Percentiles rank a stretch among this genome's conserved stretches.
These are phyloP conservation scores for Pseudanteris insignis DNA, from an alignment of 2,888 invertebrate genomes.

Conservation along the genomic window DNA sequence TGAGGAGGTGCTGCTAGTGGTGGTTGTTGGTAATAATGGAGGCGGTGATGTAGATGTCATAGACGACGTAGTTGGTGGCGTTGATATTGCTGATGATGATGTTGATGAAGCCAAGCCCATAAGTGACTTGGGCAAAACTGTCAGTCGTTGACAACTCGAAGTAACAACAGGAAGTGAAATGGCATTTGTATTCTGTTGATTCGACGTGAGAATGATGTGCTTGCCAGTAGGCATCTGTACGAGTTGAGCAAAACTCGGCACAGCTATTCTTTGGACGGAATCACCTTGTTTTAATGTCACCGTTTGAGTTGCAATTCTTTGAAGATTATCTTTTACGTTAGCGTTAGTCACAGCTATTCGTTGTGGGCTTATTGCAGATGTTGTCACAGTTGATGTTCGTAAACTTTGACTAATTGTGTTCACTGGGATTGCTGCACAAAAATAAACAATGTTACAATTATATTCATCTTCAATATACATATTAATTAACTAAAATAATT, in stretches of 20 bases:
- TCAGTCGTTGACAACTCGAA: constrained; percentile 71
- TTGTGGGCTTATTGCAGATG: constrained; percentile 61
- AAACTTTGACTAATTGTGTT: constrained; percentile 62
- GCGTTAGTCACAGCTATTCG: constrained; percentile 62
- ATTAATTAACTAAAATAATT: too few species aligned
- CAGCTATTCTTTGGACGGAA: constrained; percentile 64
- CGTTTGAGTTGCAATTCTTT: constrained; percentile 59
- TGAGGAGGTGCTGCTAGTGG: constrained; percentile 53
- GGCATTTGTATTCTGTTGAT: constrained; percentile 61
- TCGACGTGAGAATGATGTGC: constrained; percentile 74
- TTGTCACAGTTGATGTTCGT: constrained; percentile 54
- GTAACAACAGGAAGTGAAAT: constrained; percentile 67
- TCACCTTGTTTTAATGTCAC: constrained; percentile 63
- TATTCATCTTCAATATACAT: too few species aligned
- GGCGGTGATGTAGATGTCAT: not conserved
- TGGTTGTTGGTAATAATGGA: constrained; percentile 45
- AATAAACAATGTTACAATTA: not conserved
- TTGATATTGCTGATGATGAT: constrained; percentile 1
- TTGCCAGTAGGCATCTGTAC: constrained; percentile 78
- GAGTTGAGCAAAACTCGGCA: constrained; percentile 71
- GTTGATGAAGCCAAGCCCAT: constrained; percentile 63
- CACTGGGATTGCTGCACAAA: constrained; percentile 68
- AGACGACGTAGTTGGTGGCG: constrained; percentile 1
- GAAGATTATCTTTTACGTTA: constrained; percentile 59
- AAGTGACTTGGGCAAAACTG: constrained; percentile 69